Evolutionary conservation across 2,888 invertebrate species (phyloP), one percentile per base, ranked within the genome.

Genomic region (Mellilla xanthometata): DNA sequence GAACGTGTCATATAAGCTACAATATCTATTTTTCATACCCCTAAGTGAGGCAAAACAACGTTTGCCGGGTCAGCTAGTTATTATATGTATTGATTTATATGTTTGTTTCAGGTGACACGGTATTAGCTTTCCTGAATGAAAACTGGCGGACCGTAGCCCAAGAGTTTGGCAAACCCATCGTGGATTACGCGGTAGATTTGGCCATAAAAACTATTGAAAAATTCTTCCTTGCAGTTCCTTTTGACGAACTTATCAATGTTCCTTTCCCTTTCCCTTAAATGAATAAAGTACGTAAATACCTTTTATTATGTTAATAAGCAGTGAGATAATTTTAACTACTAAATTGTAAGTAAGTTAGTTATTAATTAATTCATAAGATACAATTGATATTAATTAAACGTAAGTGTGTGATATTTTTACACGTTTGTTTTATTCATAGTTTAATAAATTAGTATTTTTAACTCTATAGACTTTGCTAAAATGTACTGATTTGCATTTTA

Each of bases 151-250:
- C 69, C 0, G 81, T 88, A 0, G 78, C 84, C 0, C 78, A 81
- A 44, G 88, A 88, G 53, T 89, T 89, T 8, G 89, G 89, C 1
- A 85, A 85, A 52, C 89, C 88, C 0, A 76, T 89, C 1, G 77
- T 88, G 1, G 88, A 89, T 48, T 87, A 87, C 40, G 75, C 86
- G 1, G 84, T 86, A 2, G 85, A 84, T 0, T 52, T 87, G 44
- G 83, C 81, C 2, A 41, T 87, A 7, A 76, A 46, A 26, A 85
- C 81, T 0, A 75, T 88, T 3, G 76, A 79, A 52, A 86, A 81
- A 47, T 88, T 89, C 68, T 87, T 88, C 62, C 5, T 68, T 0
- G 75, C 31, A 0, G 87, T 86, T 2, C 89, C 89, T 0, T 84
- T 81, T 30, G 72, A 80, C 39, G 89, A 89, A 60, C 66, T 89